Base-by-base conservation (phyloP, 2,113 vertebrate genomes). In the Hymenochirus boettgeri region DNA sequence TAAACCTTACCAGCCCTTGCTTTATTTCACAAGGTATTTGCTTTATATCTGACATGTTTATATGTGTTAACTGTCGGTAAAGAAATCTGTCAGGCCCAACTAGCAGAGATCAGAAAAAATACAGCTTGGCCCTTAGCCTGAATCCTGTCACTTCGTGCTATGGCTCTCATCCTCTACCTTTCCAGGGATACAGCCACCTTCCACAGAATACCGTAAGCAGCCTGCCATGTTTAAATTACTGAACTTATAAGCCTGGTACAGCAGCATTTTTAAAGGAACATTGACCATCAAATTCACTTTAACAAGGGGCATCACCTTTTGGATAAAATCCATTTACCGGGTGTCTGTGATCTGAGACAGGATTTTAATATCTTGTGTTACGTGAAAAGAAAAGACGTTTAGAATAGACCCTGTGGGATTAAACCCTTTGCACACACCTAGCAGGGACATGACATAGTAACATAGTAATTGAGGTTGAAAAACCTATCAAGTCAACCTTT, bases 21-120 rank as follows among this genome's bases (percentile, higher is more conserved):
- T 79, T 76, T 72, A 62, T 73, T 71, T 84, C 80, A 79, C 70
- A 75, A 62, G 62, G 1, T 79, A 79, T 81, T 85, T 85, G 74
- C 73, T 82, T 78, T 79, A 78, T 66, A 73, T 70, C 71, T 82
- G 82, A 80, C 82, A 79, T 83, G 82, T 85, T 85, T 83, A 83
- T 80, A 73, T 73, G 74, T 73, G 73, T 74, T 75, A 80, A 81
- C 79, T 73, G 80, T 84, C 75, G 77, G 79, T 79, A 57, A 73
- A 79, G 78, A 75, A 79, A 81, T 76, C 76, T 79, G 80, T 81
- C 82, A 79, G 50, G 71, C 70, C 69, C 77, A 72, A 72, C 75
- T 73, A 69, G 70, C 59, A 71, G 72, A 66, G 58, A 24, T 6
- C 27, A 19, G 39, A 57, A 35, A 10, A 13, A n/a, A n/a, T n/a